These are phyloP conservation scores for Myodes glareolus DNA, from an alignment of 2,113 vertebrate genomes.

Conservation along the genomic window DNA sequence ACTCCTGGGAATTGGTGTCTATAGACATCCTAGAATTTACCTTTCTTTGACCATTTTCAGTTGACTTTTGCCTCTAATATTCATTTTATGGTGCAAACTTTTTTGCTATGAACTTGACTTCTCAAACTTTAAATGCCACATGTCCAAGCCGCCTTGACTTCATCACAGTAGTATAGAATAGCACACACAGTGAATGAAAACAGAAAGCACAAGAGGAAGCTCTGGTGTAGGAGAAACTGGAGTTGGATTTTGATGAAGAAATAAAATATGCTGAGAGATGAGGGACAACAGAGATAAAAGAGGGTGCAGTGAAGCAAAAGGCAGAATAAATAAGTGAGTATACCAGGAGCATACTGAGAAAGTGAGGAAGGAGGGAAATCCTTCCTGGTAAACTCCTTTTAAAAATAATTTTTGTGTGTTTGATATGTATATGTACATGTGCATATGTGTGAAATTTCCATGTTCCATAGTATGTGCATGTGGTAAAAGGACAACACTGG, in stretches of 20 bases:
- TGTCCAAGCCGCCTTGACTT: not conserved
- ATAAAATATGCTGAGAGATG: not conserved
- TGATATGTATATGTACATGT: not conserved
- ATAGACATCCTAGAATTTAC: too few species aligned
- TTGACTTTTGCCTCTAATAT: not conserved
- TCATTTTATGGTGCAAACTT: not conserved
- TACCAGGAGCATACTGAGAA: too few species aligned
- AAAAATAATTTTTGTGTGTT: too few species aligned
- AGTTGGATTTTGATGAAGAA: not conserved
- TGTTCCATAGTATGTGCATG: not conserved
- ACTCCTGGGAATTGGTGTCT: not conserved
- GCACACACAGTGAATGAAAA: not conserved
- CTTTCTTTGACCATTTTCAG: not conserved
- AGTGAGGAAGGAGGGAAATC: not conserved
- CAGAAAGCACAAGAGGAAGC: not conserved
- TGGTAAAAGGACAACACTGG: not conserved
- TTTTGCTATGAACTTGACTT: not conserved
- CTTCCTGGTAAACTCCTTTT: not conserved
- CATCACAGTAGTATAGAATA: not conserved
- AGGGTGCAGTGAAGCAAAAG: not conserved
- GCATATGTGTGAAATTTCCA: not conserved
- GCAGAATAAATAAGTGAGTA: not conserved
- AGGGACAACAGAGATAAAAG: fast-evolving
- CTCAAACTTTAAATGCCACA: not conserved
- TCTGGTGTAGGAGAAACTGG: not conserved